A percentile compares a stretch with the other conserved stretches of the same genome.
Conservation (phyloP, 2,113 vertebrate genomes). For the Ginglymostoma cirratum region DNA sequence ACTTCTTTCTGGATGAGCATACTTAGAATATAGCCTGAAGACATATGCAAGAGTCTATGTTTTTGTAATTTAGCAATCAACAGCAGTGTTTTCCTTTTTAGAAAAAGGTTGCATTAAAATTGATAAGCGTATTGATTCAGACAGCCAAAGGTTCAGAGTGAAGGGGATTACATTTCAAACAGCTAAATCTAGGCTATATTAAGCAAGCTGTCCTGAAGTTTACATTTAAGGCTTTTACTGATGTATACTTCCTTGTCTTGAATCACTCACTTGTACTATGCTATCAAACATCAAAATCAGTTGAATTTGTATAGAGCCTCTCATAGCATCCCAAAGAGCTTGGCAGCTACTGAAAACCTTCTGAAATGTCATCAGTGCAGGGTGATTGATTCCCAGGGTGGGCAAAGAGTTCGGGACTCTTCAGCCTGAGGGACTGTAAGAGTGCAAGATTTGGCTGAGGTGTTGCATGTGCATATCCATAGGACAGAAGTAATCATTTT, state of each 20-base stretch:
- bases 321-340: neutral
- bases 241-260: neutral
- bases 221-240: neutral
- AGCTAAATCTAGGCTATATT: neutral
- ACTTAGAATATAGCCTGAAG: neutral
- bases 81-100: neutral
- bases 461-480: no score
- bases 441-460: no score
- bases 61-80: neutral
- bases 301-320: neutral
- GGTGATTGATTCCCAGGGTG: no score
- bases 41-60: neutral
- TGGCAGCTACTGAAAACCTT: neutral
- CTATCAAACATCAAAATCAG: neutral
- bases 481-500: no score
- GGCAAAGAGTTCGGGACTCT: no score
- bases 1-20: no score
- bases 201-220: neutral
- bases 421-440: no score
- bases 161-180: no score
- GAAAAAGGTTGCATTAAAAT: neutral
- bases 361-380: neutral
- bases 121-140: neutral
- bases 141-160: neutral
- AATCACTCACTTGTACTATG: neutral